phyloP scores from a whole-genome alignment of 2,888 invertebrate genomes.

The Netelia inedita region DNA sequence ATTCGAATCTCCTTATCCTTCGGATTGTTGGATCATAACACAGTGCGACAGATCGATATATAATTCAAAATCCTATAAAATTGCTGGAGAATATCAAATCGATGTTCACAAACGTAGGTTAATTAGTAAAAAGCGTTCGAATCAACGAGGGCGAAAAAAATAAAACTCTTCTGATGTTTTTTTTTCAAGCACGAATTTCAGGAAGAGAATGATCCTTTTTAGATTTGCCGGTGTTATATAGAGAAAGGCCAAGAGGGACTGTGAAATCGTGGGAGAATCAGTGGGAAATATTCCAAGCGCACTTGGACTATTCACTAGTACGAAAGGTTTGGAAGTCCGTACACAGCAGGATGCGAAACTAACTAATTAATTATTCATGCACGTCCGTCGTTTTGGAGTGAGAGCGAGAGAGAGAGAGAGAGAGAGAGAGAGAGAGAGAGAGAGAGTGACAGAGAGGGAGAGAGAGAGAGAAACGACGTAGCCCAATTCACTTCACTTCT shows the following conservation, averaged over 20 bases:
- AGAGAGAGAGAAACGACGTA: conserved; percentile 70
- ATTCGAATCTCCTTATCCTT: not conserved
- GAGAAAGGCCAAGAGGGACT: not conserved
- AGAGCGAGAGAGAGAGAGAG: conserved; percentile 66
- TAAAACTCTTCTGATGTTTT: not conserved
- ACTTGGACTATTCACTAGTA: conserved; percentile 49
- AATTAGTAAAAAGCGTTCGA: too few relatives aligned
- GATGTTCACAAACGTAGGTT: not conserved
- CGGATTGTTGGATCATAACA: conserved; percentile 13
- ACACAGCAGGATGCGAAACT: conserved; percentile 73
- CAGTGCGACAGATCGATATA: not conserved
- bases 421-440: conserved; percentile 69
- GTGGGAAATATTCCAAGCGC: conserved; percentile 1
- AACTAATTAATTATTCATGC: conserved; percentile 83
- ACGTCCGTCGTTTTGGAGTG: conserved; percentile 75
- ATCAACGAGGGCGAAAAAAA: too few relatives aligned
- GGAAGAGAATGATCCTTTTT: not conserved
- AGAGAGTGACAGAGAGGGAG: conserved; percentile 60
- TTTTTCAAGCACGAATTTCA: conserved; percentile 14
- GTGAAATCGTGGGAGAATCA: not conserved
- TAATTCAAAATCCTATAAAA: conserved; percentile 9
- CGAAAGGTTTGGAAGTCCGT: conserved; percentile 60
- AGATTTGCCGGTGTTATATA: not conserved
- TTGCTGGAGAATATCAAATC: not conserved
- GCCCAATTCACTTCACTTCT: conserved; percentile 76